Base-by-base conservation (phyloP, 2,888 invertebrate species). In the Minunthozetes semirufus region DNA sequence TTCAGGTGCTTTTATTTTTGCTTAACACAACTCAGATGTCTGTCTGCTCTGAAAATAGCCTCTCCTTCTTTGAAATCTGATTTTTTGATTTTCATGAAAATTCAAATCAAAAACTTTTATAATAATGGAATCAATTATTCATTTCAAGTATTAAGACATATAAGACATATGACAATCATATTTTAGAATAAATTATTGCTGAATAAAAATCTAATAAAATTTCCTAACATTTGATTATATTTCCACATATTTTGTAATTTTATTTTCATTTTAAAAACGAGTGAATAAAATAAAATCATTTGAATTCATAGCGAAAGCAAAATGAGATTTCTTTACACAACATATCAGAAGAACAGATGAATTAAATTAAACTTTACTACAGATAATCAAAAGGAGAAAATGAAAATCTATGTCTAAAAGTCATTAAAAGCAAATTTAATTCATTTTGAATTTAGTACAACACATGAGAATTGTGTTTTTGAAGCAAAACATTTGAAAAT, bases 141-240 rank as follows among this genome's bases (percentile, higher is more conserved):
- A 33, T 63, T 33, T 63, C 29, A 29, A 63, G 19, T 56, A 19
- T 19, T 56, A 56, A 56, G 11, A 25, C 61, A 33, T 63, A 63
- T 56, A 56, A 56, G 11, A 25, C 61, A 33, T 63, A 63, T 63
- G 61, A 63, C 61, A 63, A 63, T 63, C 61, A 63, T 63, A 15
- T 63, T 63, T 9, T 11, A 9, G 61, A 33, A 63, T 63, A 63
- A 63, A 63, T 63, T 63, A 63, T n/a, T 63, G 61, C 61, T 33
- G 29, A 17, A 19, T 56, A 33, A n/a, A 15, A 56, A 25, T 9
- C 1, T 56, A 48, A 56, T 56, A 56, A 13, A 56, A 56, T 63
- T 33, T 33, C 33, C 29, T 63, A 15, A n/a, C 33, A 63, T 63
- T 63, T 63, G 1, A 11, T 22, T 33, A 29, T 22, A 63, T 33